Base-by-base conservation (phyloP, 1,140 invertebrate species). In the Heliothis virescens region DNA sequence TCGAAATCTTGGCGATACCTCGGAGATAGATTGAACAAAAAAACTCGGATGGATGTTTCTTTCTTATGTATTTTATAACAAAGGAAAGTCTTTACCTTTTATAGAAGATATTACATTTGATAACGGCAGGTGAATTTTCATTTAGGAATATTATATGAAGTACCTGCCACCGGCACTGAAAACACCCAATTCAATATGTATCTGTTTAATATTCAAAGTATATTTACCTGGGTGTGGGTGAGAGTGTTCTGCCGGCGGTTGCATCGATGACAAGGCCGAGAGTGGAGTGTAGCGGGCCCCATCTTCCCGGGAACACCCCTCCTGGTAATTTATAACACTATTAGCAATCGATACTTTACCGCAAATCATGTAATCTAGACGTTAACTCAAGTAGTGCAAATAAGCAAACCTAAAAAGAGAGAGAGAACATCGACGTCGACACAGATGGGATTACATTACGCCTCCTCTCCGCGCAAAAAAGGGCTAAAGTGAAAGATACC, bases 191-290 rank as follows among this genome's bases (percentile, higher is more conserved):
- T 47, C 16, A 7, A 3, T 18, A 34, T 48, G 10, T 16, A 47
- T 9, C 2, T 16, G 16, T 48, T n/a, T 47, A 29, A 47, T 47
- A 67, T 48, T 48, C 16, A 67, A 67, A 48, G 34, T 48, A 48
- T 57, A 72, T 76, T 76, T 90, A 90, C 92, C 92, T 86, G 91
- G 93, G 79, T 94, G 94, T 67, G 90, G 92, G 81, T 93, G 94
- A 9, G 95, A 87, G 82, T 95, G 95, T 78, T 95, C 95, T 81
- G 97, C 97, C 1, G 97, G 97, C 34, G 97, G 97, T 94, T 98
- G 96, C 98, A 98, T 98, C 82, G 96, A 98, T 52, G 97, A 98
- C 77, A 98, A 94, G n/a, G 98, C 97, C 65, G 97, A 97, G 52
- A 98, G 95, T 15, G 97, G 97, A 50, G 97, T 98, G 89, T 98